Conservation (phyloP, 2,113 vertebrate genomes). For the Opisthocomus hoazin region DNA sequence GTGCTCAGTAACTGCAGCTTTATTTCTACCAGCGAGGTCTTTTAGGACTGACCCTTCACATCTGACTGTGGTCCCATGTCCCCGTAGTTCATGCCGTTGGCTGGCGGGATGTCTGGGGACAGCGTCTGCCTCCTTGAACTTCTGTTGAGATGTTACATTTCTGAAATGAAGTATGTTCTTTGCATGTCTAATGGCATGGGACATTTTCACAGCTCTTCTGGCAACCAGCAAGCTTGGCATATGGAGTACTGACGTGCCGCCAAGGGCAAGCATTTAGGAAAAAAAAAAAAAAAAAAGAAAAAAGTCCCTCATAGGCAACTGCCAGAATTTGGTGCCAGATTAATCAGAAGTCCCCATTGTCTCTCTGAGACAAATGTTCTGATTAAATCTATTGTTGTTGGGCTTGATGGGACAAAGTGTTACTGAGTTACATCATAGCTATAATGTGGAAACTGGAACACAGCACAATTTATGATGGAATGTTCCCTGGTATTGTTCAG, state of each 20-base stretch:
- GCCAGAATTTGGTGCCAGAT: constrained; percentile 49
- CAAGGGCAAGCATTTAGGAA: constrained; percentile 10
- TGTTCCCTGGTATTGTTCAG: constrained; percentile 57
- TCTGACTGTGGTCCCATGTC: neutral
- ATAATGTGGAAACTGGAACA: constrained; percentile 59
- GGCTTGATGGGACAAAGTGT: constrained; percentile 59
- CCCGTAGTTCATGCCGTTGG: neutral
- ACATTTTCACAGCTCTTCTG: constrained; percentile 14
- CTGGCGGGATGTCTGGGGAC: neutral
- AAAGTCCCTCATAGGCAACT: neutral
- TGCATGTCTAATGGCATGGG: neutral
- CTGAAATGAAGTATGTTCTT: neutral
- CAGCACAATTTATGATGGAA: constrained; percentile 43
- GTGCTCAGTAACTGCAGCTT: neutral
- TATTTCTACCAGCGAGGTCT: neutral
- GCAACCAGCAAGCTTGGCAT: neutral
- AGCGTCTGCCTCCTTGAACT: accelerated
- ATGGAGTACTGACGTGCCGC: neutral
- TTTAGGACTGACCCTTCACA: accelerated
- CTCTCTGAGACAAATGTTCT: constrained; percentile 24
- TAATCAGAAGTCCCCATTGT: constrained; percentile 51
- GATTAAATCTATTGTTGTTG: constrained; percentile 56
- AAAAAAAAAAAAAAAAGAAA: neutral
- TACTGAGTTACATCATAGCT: constrained; percentile 60
- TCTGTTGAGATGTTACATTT: neutral